These are phyloP conservation scores for Pangasius larnaudii DNA, from an alignment of 2,797 vertebrate species.

Conservation along the genomic window DNA sequence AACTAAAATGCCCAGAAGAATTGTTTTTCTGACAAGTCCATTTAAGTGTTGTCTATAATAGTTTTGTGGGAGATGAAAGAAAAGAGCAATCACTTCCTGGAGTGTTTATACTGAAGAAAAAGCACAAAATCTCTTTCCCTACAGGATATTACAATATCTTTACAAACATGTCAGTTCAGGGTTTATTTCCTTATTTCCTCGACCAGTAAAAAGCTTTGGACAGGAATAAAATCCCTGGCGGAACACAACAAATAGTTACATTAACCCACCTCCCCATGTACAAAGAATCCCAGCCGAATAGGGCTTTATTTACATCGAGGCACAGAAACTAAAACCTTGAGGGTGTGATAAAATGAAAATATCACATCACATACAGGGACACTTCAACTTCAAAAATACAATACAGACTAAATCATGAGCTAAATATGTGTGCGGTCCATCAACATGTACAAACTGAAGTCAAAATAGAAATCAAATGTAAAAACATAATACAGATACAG, in stretches of 20 bases:
- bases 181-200: neutral
- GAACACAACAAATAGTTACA: neutral
- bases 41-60: neutral
- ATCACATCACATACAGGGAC: neutral
- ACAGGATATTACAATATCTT: neutral
- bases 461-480: neutral
- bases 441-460: neutral
- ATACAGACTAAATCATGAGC: neutral
- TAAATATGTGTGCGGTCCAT: neutral
- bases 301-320: neutral
- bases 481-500: neutral
- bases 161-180: neutral
- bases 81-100: neutral
- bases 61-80: neutral
- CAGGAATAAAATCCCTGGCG: neutral
- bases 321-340: neutral
- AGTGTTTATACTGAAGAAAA: neutral
- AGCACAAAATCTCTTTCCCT: neutral
- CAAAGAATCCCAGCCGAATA: neutral
- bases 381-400: neutral
- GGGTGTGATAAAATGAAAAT: neutral
- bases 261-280: neutral
- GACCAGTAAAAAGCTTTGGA: neutral
- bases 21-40: neutral
- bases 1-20: neutral